phyloP scores from a whole-genome alignment of 1,140 invertebrate species.

The Megalonaias nervosa region DNA sequence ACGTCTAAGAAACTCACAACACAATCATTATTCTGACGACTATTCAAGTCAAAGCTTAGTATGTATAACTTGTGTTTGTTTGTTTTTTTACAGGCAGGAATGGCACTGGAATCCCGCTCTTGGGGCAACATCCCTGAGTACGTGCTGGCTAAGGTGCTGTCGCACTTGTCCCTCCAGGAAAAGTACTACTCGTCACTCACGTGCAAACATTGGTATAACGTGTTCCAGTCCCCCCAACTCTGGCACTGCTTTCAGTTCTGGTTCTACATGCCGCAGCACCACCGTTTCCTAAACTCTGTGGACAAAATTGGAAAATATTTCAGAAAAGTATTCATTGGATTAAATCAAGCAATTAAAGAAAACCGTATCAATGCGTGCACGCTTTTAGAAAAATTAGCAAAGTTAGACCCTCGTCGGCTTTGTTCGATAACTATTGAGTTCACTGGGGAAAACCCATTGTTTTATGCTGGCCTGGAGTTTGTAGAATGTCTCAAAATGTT shows the following conservation, averaged over 20 bases:
- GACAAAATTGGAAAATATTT: conserved; percentile 35
- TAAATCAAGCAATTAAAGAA: conserved; percentile 23
- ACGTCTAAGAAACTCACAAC: no score
- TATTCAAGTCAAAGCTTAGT: no score
- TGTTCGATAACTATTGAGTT: conserved; percentile 37
- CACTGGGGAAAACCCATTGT: conserved; percentile 50
- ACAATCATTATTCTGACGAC: no score
- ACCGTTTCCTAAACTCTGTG: conserved; percentile 13
- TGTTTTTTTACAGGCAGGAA: no score
- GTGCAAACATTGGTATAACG: conserved; percentile 37
- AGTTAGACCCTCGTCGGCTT: conserved; percentile 28
- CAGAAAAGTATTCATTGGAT: conserved; percentile 24
- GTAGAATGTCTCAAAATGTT: conserved; percentile 31
- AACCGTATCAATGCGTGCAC: conserved; percentile 41
- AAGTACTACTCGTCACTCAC: conserved; percentile 35
- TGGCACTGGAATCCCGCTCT: no score
- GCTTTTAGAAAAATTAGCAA: conserved; percentile 32
- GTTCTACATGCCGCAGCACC: conserved; percentile 29
- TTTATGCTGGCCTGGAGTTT: conserved; percentile 54
- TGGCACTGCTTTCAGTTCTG: conserved; percentile 37
- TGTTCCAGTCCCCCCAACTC: conserved; percentile 35
- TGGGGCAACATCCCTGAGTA: background rate
- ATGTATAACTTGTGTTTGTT: no score
- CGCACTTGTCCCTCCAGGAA: conserved; percentile 32
- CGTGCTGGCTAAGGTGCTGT: conserved; percentile 42